Percentiles rank a stretch among this genome's conserved stretches.
Conservation (phyloP, 2,888 invertebrate genomes). For the Troides helena region DNA sequence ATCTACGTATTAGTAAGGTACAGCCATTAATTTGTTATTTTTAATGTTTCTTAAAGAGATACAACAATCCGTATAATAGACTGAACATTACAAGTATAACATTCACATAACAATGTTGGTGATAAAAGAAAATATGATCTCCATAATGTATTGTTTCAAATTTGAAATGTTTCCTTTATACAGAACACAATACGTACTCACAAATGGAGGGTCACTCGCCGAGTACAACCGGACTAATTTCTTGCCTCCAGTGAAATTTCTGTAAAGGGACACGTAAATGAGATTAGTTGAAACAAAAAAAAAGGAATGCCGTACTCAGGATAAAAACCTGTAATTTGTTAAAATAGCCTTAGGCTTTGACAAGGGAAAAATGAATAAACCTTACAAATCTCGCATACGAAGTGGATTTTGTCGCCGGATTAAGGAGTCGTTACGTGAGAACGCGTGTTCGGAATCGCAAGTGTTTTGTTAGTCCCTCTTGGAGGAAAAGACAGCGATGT, state of each 20-base stretch:
- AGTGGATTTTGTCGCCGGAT: conserved; percentile 39
- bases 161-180: too few relatives aligned
- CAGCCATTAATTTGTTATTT: too few relatives aligned
- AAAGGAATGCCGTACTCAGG: neutral
- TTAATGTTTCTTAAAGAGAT: too few relatives aligned
- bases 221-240: conserved; percentile 12
- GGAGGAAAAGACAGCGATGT: too few relatives aligned
- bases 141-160: too few relatives aligned
- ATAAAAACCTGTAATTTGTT: conserved; percentile 24
- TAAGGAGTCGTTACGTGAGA: conserved; percentile 33
- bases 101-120: too few relatives aligned
- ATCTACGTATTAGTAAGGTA: too few relatives aligned
- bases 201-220: neutral
- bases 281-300: conserved; percentile 17
- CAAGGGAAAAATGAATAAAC: conserved; percentile 39
- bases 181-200: neutral
- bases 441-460: conserved; percentile 40
- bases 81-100: too few relatives aligned
- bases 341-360: conserved; percentile 19
- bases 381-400: conserved; percentile 49
- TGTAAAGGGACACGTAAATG: conserved; percentile 11
- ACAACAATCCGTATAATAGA: too few relatives aligned
- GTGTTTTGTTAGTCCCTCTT: too few relatives aligned
- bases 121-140: too few relatives aligned
- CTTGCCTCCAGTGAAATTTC: conserved; percentile 4